phyloP scores from a whole-genome alignment of 2,888 invertebrate genomes.

The Archaeoteleia sp. region DNA sequence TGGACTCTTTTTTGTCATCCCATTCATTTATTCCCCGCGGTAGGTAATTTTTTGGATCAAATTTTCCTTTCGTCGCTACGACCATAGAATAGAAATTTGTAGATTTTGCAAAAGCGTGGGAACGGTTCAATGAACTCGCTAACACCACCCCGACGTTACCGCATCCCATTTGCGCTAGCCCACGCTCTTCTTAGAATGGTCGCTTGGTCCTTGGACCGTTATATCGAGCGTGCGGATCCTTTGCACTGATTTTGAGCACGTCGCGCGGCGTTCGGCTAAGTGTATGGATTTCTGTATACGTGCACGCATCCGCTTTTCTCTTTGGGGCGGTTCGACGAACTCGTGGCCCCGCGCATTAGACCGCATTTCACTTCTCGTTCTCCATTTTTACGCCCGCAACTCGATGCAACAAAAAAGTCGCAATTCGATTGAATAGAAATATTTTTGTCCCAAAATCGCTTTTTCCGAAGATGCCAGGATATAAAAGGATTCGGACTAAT shows the following conservation, averaged over 20 bases:
- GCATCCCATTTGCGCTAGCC: conserved; percentile 54
- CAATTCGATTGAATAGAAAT: neutral
- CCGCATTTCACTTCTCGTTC: conserved; percentile 29
- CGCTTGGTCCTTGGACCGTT: conserved; percentile 49
- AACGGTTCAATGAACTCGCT: conserved; percentile 66
- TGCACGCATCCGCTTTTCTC: conserved; percentile 23
- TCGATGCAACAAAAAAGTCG: neutral
- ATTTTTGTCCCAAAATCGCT: conserved; percentile 6
- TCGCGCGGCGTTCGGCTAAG: conserved; percentile 25
- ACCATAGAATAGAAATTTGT: conserved; percentile 26
- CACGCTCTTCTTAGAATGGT: conserved; percentile 38
- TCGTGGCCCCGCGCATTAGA: conserved; percentile 46
- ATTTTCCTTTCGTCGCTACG: neutral
- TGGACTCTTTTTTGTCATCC: no score
- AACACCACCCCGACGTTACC: conserved; percentile 40
- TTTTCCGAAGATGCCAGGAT: no score
- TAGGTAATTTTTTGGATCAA: no score
- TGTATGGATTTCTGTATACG: conserved; percentile 24
- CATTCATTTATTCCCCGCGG: no score
- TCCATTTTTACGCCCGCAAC: conserved; percentile 32
- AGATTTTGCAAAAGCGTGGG: conserved; percentile 28
- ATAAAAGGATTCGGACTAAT: no score
- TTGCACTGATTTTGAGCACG: conserved; percentile 45
- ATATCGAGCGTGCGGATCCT: conserved; percentile 47
- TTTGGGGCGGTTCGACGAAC: conserved; percentile 64